Conservation (phyloP, 2,113 vertebrate species). For the Oxyruncus cristatus region DNA sequence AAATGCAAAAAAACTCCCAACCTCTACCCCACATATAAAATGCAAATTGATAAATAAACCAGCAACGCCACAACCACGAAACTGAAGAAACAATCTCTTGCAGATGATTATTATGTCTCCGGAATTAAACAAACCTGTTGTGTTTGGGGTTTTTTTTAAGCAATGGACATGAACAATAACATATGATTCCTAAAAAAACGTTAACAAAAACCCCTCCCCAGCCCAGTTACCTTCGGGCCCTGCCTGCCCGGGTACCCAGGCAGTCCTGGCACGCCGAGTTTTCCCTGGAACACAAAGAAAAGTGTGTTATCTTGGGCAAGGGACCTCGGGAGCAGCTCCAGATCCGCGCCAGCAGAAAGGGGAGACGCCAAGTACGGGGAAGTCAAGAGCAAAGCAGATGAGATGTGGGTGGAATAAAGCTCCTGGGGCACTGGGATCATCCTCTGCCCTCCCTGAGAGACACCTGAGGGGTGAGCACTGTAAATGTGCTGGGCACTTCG, state of each 20-base stretch:
- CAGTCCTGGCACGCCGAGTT: slow-evolving; percentile 94
- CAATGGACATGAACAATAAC: slow-evolving; percentile 51
- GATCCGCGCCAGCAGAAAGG: background rate
- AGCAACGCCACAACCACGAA: background rate
- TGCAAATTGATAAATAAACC: background rate
- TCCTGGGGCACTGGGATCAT: accelerated
- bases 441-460: background rate
- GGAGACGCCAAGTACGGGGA: background rate
- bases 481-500: accelerated
- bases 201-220: background rate
- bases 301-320: background rate
- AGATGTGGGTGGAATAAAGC: accelerated
- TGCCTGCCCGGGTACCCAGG: slow-evolving; percentile 95
- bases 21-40: background rate
- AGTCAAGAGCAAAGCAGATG: background rate
- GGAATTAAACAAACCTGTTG: background rate
- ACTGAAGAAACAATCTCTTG: background rate
- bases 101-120: slow-evolving; percentile 4
- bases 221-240: slow-evolving; percentile 87
- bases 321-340: background rate
- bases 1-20: background rate
- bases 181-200: background rate
- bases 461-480: accelerated
- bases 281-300: slow-evolving; percentile 78
- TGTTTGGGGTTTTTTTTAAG: background rate